Evolutionary conservation across 2,113 vertebrate species (phyloP), one percentile per base, ranked within the genome.

Genomic region (Gymnarchus niloticus): DNA sequence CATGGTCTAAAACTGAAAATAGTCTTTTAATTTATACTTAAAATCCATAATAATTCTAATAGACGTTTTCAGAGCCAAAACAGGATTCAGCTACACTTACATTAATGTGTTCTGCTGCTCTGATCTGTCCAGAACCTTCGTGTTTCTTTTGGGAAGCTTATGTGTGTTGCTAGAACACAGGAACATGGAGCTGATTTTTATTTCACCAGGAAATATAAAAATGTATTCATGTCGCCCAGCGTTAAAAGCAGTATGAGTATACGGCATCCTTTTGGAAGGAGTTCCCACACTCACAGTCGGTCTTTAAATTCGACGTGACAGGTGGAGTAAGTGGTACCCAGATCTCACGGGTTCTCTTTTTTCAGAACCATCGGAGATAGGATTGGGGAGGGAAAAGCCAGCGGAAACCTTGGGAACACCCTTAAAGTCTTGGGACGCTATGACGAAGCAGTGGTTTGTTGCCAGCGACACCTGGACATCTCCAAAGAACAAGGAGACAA

Each of bases 321-420:
- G 52, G 6, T 6, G 6, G 14, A 54, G 6, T 14, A 54, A 54
- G 14, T 6, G 52, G 6, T 54, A 54, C 52, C 52, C 52, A 54
- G 52, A 54, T 54, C n/a, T n/a, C n/a, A n/a, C n/a, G 52, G 52
- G 14, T 9, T 12, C 54, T 51, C 14, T 19, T 7, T 88, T 84
- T 77, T 28, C 83, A 99, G 98, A 90, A 97, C 97, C 57, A 99
- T 99, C 1, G 97, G 96, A 25, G 98, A 99, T 92, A 93, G 96
- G 65, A 96, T 98, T 17, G 98, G 98, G 85, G 98, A 99, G 85
- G 98, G 96, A 52, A 99, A 99, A 88, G 98, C 98, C 83, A 99
- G 98, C 0, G 98, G 98, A 6, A 99, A 99, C 92, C 96, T 99
- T 0, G 98, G 98, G 21, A 99, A 99, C 87, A 99, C 98, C 0